Conservation (phyloP, 2,113 vertebrate genomes). For the Nesoenas mayeri region DNA sequence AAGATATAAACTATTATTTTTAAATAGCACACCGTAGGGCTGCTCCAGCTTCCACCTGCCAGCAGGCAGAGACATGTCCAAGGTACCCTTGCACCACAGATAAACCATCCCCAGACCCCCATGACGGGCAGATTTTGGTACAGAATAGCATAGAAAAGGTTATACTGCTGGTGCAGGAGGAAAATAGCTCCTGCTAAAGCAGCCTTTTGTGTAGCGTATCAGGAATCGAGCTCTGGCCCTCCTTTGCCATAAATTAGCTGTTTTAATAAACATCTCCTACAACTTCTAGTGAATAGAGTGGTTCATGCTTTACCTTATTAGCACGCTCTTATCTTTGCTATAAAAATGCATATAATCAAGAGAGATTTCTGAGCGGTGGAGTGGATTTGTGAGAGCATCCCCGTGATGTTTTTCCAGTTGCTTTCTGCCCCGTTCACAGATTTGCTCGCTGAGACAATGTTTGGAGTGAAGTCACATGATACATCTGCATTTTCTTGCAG, state of each 20-base stretch:
- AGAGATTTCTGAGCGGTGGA: neutral
- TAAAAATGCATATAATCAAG: neutral
- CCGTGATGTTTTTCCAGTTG: constrained; percentile 39
- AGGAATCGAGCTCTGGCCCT: neutral
- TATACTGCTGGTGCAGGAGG: neutral
- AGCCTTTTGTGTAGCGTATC: neutral
- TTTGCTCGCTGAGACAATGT: constrained; percentile 56
- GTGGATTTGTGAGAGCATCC: constrained; percentile 32
- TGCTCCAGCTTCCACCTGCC: neutral
- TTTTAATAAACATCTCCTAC: constrained; percentile 14
- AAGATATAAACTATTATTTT: neutral
- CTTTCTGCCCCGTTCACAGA: neutral
- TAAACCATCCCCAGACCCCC: neutral
- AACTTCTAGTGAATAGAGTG: constrained; percentile 11
- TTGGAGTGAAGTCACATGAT: constrained; percentile 57
- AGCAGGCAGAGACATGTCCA: neutral
- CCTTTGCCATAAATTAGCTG: constrained; percentile 6
- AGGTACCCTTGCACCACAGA: fast-evolving
- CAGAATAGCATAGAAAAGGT: neutral
- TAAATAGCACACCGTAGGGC: neutral
- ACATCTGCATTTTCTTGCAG: constrained; percentile 64
- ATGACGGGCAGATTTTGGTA: neutral
- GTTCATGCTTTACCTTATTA: constrained; percentile 9
- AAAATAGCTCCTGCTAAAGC: neutral
- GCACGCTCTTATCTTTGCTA: constrained; percentile 5